Evolutionary conservation across 92 coral and sea anemone species (phyloP).

Genomic region (Desmophyllum pertusum): DNA sequence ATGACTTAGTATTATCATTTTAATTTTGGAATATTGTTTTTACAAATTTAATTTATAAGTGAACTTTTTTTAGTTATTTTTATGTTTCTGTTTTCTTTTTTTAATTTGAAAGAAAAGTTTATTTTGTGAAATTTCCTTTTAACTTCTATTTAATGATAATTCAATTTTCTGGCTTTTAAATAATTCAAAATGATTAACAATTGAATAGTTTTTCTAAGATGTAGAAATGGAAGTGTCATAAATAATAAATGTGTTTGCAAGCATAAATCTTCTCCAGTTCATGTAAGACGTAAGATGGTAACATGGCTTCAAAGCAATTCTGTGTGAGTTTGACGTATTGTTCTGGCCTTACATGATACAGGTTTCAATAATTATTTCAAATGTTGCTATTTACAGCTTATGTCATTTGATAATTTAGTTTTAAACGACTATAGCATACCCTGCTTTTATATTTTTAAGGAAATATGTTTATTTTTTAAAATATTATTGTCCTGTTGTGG

Average conservation of each 20-base stretch:
- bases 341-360: background rate
- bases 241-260: conserved; percentile 36
- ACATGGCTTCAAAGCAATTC: conserved; percentile 3
- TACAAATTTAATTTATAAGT: background rate
- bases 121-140: background rate
- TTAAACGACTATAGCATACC: background rate
- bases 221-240: conserved; percentile 15
- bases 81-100: background rate
- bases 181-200: background rate
- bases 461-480: background rate
- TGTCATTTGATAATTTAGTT: no score
- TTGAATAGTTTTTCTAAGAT: background rate
- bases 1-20: background rate
- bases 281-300: background rate
- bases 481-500: background rate
- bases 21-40: background rate
- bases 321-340: background rate
- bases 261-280: background rate
- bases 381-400: background rate
- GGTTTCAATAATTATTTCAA: background rate
- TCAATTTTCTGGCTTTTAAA: background rate
- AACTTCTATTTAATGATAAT: background rate
- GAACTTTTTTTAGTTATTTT: no score
- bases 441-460: background rate
- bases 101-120: background rate